Evolutionary conservation across 2,888 invertebrate species (phyloP).

Genomic region (Dinocampus coccinellae): DNA sequence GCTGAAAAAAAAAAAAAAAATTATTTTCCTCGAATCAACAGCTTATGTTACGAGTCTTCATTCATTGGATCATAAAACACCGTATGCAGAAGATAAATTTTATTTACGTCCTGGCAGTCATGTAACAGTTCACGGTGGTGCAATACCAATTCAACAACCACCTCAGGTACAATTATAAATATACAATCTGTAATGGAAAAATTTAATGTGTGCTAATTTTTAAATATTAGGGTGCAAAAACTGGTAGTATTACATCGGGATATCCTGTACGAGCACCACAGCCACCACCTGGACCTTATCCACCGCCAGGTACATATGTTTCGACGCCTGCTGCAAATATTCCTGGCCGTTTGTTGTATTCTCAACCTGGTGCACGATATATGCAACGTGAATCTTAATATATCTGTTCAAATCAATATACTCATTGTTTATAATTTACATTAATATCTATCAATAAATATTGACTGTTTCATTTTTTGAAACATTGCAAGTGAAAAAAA

Average conservation of each 20-base stretch:
- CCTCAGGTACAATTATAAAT: slow-evolving; percentile 65
- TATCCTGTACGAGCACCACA: slow-evolving; percentile 79
- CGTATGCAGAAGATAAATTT: slow-evolving; percentile 69
- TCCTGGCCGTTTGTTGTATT: slow-evolving; percentile 61
- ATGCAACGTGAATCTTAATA: slow-evolving; percentile 61
- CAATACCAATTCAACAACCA: slow-evolving; percentile 73
- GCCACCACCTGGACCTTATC: slow-evolving; percentile 59
- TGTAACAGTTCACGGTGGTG: slow-evolving; percentile 72
- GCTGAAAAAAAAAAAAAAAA: not conserved
- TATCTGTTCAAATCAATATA: not conserved
- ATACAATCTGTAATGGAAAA: not conserved
- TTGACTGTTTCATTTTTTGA: not conserved
- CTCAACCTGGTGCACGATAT: slow-evolving; percentile 63
- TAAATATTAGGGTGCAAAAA: slow-evolving; percentile 75
- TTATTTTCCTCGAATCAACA: too few relatives aligned
- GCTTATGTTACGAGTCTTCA: slow-evolving; percentile 65
- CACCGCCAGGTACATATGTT: slow-evolving; percentile 61
- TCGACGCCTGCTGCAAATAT: slow-evolving; percentile 60
- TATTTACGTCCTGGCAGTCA: slow-evolving; percentile 71
- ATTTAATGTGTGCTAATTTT: slow-evolving; percentile 15
- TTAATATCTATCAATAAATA: not conserved
- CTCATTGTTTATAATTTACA: not conserved
- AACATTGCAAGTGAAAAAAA: too few relatives aligned
- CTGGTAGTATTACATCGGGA: slow-evolving; percentile 86
- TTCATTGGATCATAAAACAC: slow-evolving; percentile 65